Conservation (phyloP, 2,888 invertebrate genomes). For the Artemia sinica region DNA sequence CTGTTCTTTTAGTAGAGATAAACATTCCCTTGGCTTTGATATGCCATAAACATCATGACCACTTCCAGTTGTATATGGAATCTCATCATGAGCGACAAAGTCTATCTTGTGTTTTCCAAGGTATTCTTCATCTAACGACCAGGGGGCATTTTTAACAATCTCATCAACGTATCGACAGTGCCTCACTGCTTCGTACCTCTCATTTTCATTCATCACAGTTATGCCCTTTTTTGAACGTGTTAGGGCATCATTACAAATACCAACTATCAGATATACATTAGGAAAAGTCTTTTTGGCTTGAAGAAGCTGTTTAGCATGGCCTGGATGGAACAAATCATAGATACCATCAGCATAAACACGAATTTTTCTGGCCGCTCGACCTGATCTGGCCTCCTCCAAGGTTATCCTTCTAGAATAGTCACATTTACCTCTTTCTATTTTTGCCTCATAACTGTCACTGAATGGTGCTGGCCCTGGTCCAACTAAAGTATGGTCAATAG, state of each 20-base stretch:
- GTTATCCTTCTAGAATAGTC: constrained; percentile 44
- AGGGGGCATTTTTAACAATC: constrained; percentile 78
- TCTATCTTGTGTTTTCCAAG: constrained; percentile 81
- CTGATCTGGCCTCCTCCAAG: constrained; percentile 16
- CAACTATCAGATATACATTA: constrained; percentile 89
- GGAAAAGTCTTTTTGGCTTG: constrained; percentile 93
- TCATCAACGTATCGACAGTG: constrained; percentile 98
- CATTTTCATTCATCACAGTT: constrained; percentile 86
- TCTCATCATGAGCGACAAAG: constrained; percentile 96
- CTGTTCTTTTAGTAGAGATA: constrained; percentile 81
- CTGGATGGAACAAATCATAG: constrained; percentile 97
- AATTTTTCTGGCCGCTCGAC: constrained; percentile 54
- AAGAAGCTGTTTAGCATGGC: constrained; percentile 86
- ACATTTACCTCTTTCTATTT: constrained; percentile 52
- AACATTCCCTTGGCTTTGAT: constrained; percentile 92
- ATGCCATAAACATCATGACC: constrained; percentile 59
- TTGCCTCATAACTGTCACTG: constrained; percentile 61
- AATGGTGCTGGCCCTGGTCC: constrained; percentile 50
- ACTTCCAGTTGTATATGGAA: constrained; percentile 79
- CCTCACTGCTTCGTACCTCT: constrained; percentile 87
- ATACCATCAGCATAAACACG: constrained; percentile 97
- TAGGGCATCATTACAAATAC: constrained; percentile 78
- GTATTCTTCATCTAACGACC: constrained; percentile 78
- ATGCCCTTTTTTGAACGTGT: constrained; percentile 84
- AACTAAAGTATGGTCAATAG: neutral